Evolutionary conservation across 2,113 vertebrate genomes (phyloP).

Genomic region (Hippolais icterina): DNA sequence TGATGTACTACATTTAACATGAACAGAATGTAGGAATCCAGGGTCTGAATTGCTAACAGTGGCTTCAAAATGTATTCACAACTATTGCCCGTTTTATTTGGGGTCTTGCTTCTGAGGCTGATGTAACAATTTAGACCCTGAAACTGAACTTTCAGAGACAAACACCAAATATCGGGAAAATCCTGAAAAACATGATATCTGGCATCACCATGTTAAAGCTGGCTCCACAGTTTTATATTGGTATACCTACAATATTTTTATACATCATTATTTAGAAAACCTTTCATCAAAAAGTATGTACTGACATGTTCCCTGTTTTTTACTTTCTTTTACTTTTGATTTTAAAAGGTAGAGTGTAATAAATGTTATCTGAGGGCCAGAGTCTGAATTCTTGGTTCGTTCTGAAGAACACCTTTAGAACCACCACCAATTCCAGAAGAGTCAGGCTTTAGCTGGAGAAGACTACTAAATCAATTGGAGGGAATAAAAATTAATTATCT

Average conservation of each 20-base stretch:
- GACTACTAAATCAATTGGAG: neutral
- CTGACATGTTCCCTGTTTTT: neutral
- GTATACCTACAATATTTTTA: neutral
- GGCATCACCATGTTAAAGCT: neutral
- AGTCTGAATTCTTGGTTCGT: neutral
- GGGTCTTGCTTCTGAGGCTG: neutral
- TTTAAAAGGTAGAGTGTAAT: neutral
- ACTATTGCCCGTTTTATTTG: neutral
- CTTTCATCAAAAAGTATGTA: neutral
- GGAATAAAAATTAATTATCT: neutral
- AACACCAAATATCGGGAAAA: slow-evolving; percentile 4
- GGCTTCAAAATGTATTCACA: neutral
- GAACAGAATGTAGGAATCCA: neutral
- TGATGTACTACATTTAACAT: neutral
- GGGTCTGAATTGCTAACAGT: neutral
- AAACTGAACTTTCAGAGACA: neutral
- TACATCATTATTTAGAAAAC: neutral
- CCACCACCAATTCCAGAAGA: neutral
- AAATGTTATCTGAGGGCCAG: neutral
- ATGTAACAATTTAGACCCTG: neutral
- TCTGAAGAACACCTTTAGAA: neutral
- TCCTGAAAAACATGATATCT: neutral
- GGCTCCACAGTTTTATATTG: neutral
- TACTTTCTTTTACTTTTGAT: neutral
- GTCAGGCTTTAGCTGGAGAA: neutral